Evolutionary conservation across 1,140 invertebrate species (phyloP), one percentile per base, ranked within the genome.

Genomic region (Atopsyche davidsoni): DNA sequence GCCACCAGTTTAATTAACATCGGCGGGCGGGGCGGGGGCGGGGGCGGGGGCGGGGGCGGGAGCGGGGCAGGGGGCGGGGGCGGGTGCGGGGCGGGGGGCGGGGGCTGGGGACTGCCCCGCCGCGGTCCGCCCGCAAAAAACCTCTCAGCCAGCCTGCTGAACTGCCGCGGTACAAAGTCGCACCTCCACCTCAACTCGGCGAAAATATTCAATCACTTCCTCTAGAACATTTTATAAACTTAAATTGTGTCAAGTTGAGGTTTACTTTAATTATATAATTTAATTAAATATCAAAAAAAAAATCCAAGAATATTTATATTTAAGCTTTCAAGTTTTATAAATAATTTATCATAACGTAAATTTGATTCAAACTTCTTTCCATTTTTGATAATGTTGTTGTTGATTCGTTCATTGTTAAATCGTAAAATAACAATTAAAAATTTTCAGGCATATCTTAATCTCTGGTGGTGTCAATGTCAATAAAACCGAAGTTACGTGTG

Each of bases 1-100:
- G 34, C 44, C 35, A 53, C 46, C 41, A 40, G 52, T 54, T 54
- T 54, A 54, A 54, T 54, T 54, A 54, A 54, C 52, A 48, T 54
- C 41, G 46, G 46, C 45, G 39, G 23, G 48, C 23, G 22, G 16
- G 14, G 31, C 11, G n/a, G 16, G 10, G 22, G 21, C 10, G 23
- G 4, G 18, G 24, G 47, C 23, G 17, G 46, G 9, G 32, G 11
- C 21, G 13, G 16, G 46, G 6, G 23, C 18, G 11, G 46, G 14
- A 19, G 18, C 14, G 16, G n/a, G 31, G 21, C 17, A 35, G 23
- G 24, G 35, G 22, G 14, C 17, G 4, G 23, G 13, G 38, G 19
- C 11, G n/a, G n/a, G n/a, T n/a, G n/a, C n/a, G n/a, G n/a, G n/a
- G n/a, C n/a, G n/a, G n/a, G n/a, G n/a, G n/a, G n/a, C n/a, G n/a